These are phyloP conservation scores for Aphis craccivora DNA, from an alignment of 1,140 invertebrate species.

Conservation along the genomic window DNA sequence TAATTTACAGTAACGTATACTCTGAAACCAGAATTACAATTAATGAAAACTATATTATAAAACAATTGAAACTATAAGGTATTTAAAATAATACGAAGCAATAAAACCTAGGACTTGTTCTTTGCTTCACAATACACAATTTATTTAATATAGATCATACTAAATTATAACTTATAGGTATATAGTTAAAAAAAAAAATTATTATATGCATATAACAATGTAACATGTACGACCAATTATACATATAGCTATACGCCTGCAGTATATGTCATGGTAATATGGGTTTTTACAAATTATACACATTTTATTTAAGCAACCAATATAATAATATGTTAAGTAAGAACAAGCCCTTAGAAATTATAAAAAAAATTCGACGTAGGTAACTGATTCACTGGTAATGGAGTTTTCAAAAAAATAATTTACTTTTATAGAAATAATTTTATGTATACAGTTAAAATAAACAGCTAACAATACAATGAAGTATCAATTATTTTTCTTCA, in stretches of 20 bases:
- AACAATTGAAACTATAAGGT: background rate
- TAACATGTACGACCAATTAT: too few relatives aligned
- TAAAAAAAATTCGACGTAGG: background rate
- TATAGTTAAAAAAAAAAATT: background rate
- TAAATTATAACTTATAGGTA: background rate
- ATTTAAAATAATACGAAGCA: background rate
- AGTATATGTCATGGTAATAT: too few relatives aligned
- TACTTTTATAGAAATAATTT: background rate
- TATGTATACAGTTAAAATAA: background rate
- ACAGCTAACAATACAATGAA: background rate
- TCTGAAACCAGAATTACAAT: background rate
- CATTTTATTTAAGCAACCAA: background rate
- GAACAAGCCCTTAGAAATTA: background rate
- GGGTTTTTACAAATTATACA: too few relatives aligned
- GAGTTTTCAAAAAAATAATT: background rate
- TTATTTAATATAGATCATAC: background rate
- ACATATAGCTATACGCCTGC: too few relatives aligned
- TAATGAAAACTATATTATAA: background rate
- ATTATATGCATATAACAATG: too few relatives aligned
- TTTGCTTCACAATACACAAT: background rate
- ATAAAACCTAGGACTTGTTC: background rate
- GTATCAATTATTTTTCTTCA: background rate
- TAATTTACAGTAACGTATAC: background rate
- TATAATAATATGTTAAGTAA: background rate
- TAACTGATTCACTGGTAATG: background rate